Evolutionary conservation across 2,797 vertebrate genomes (phyloP), one percentile per base, ranked within the genome.

Genomic region (Gouania willdenowi): DNA sequence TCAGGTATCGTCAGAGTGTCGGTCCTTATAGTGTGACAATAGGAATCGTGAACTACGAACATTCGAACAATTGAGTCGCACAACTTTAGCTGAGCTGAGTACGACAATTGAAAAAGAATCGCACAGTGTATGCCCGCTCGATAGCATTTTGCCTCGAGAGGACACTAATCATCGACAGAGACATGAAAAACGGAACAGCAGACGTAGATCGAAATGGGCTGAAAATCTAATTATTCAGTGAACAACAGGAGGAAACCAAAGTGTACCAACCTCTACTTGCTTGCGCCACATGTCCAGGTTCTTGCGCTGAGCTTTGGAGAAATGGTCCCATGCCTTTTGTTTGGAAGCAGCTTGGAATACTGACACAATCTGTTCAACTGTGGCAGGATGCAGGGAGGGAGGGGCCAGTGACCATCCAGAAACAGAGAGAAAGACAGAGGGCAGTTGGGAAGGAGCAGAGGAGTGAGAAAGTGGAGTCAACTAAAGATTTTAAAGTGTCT

Each of bases 311-410:
- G 94, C 94, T 95, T 98, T 98, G 89, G 95, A 95, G 92, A 98
- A 98, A 94, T 98, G 95, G 93, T 98, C 95, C 94, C 95, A 97
- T 85, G 95, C 95, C 90, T 95, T 97, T 92, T 98, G 95, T 93
- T 98, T 98, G 92, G 93, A 94, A 84, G 95, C 89, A 53, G 94
- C 94, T 92, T 93, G 92, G 93, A 97, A 98, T 88, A 98, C 93
- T 87, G 94, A 94, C 88, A 98, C 93, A 93, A 98, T 98, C 92
- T 98, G 95, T 85, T 98, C 93, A 92, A 98, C 95, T 98, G 91
- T 79, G 88, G 90, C 81, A 31, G 69, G 79, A 77, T 60, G 72
- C 68, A 64, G 82, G 75, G 71, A 72, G 68, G 79, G 71, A 72
- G 68, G 79, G 77, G 69, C 63, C 65, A 82, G 71, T 81, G 65